A percentile compares a stretch with the other conserved stretches of the same genome.
These are phyloP conservation scores for Orthosia incerta DNA, from an alignment of 2,888 invertebrate species.

Conservation along the genomic window DNA sequence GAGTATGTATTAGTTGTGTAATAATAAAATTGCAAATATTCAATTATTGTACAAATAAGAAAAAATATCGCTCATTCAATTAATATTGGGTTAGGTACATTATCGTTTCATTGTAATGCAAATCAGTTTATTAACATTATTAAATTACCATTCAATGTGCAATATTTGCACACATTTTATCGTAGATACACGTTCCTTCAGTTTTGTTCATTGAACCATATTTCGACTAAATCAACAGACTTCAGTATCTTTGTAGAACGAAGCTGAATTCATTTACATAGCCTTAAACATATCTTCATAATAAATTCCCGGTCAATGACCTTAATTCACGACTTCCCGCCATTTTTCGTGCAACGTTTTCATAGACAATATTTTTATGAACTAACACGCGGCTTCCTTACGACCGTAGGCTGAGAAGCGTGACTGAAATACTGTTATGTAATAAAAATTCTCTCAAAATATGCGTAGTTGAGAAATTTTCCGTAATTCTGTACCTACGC, in stretches of 20 bases:
- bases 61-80: background rate
- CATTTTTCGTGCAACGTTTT: conserved; percentile 32
- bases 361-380: conserved; percentile 57
- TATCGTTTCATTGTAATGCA: conserved; percentile 1
- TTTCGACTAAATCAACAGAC: conserved; percentile 52
- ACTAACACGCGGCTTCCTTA: conserved; percentile 49
- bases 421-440: conserved; percentile 37
- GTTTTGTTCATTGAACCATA: conserved; percentile 43
- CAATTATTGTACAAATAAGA: background rate
- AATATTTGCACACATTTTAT: conserved; percentile 35
- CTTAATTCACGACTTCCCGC: conserved; percentile 51
- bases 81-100: background rate
- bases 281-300: conserved; percentile 38
- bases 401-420: conserved; percentile 35
- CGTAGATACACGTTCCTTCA: conserved; percentile 4
- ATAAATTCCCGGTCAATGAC: conserved; percentile 54
- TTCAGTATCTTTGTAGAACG: conserved; percentile 55
- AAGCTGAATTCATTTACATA: conserved; percentile 53
- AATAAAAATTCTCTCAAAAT: conserved; percentile 31
- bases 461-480: conserved; percentile 22
- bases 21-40: background rate
- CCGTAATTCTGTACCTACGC: conserved; percentile 15
- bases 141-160: conserved; percentile 20
- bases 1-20: no score
- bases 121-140: background rate